Evolutionary conservation across 2,888 invertebrate species (phyloP), one percentile per base, ranked within the genome.

Genomic region (Tetragonisca angustula): DNA sequence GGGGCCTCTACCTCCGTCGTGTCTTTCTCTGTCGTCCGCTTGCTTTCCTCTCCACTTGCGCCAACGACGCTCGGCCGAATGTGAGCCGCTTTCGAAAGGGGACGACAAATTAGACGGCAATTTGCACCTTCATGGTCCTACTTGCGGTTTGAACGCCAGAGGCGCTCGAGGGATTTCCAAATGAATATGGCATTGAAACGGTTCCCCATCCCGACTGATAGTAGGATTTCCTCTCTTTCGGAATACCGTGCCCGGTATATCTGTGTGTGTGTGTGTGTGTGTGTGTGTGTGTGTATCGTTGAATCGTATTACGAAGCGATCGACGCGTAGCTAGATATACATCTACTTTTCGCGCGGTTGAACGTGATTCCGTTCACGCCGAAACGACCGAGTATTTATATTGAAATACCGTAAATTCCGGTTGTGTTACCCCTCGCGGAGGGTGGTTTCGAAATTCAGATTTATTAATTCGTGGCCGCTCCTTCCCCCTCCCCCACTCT

Each of bases 41-140:
- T 13, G 36, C 21, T 52, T 56, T 32, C 36, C 74, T 61, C 69
- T 52, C 65, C 68, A n/a, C 32, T 36, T 21, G 21, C 19, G 21
- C 27, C 19, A 32, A 17, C 21, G 17, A 15, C 32, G 52, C 19
- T 13, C 56, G 71, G 5, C 5, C 49, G 54, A 32, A 54, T 36
- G 73, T 50, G 15, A 27, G 50, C 59, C 49, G 62, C 62, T 65
- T 68, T 81, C 56, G 19, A 54, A 76, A 86, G 76, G 86, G 77
- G 71, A 67, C 71, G 86, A 86, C 79, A 86, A 86, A 86, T 86
- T 83, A 86, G 86, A 80, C 59, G 83, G 86, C 75, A 86, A 86
- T 86, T 86, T 86, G 77, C 83, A 83, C 86, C 83, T 85, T 69
- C 72, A 24, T 50, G 61, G 72, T 65, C 21, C 76, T 73, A 61